Evolutionary conservation across 2,888 invertebrate genomes (phyloP).

Genomic region (Caenorhabditis sp.): DNA sequence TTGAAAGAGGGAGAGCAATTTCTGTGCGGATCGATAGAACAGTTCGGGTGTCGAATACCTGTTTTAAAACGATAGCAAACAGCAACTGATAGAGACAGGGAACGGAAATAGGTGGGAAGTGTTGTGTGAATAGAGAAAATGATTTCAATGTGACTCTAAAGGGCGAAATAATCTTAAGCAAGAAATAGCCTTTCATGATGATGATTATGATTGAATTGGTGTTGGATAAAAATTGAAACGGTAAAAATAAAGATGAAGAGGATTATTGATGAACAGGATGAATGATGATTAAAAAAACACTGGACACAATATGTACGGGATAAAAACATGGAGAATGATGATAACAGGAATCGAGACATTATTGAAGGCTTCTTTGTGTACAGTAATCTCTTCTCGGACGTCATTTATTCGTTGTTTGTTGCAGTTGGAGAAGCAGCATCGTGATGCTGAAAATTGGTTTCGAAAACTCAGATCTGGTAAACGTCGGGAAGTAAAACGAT

Average conservation of each 20-base stretch:
- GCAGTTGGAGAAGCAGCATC: constrained; percentile 49
- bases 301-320: constrained; percentile 41
- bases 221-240: constrained; percentile 11
- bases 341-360: constrained; percentile 14
- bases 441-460: constrained; percentile 64
- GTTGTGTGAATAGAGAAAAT: constrained; percentile 19
- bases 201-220: constrained; percentile 46
- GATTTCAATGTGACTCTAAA: constrained; percentile 40
- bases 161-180: constrained; percentile 34
- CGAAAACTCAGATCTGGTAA: no score
- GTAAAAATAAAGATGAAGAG: constrained; percentile 11
- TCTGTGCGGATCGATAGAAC: constrained; percentile 54
- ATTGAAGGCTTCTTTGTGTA: constrained; percentile 20
- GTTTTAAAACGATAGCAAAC: constrained; percentile 54
- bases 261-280: constrained; percentile 7
- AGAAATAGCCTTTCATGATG: constrained; percentile 57
- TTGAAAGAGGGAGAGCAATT: constrained; percentile 14
- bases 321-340: constrained; percentile 29
- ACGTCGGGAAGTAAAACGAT: no score
- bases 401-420: constrained; percentile 47
- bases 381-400: constrained; percentile 21
- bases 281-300: constrained; percentile 32
- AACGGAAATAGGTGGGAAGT: constrained; percentile 21
- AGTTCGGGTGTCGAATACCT: constrained; percentile 24
- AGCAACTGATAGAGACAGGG: constrained; percentile 42